Base-by-base conservation (phyloP, 2,797 vertebrate genomes). In the Picus viridis region DNA sequence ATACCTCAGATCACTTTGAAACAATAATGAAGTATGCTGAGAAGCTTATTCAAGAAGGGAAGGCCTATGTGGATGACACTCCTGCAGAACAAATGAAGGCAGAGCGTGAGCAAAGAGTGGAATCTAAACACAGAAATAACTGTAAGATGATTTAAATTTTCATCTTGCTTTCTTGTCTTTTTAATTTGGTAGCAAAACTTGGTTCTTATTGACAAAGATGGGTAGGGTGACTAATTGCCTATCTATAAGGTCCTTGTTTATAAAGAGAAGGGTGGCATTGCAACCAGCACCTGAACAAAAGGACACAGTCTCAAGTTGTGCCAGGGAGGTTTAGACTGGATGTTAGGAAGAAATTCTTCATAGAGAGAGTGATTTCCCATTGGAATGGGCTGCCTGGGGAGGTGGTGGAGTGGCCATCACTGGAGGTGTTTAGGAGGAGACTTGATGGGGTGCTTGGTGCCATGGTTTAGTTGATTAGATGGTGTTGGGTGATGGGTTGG, bases 1-100 rank as follows among this genome's bases (percentile, higher is more conserved):
- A 99, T 92, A 99, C 99, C 79, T 99, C 99, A 3, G 99, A 99
- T 96, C 99, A 99, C 96, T 99, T 99, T 95, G 98, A 98, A 94
- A 97, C 68, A 63, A 99, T 99, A 89, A 98, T 98, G 97, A 96
- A 94, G 30, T 97, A 99, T 64, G 99, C 97, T 3, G 99, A 99
- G 82, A 98, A 99, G 92, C 97, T 99, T 59, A 98, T 99, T 61
- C 65, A 95, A 7, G 99, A 99, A 95, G 99, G 98, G 57, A 99
- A 98, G 85, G 99, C 99, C 0, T 99, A 99, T 95, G 98, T 99
- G 65, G 99, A 99, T 58, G 96, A 99, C 90, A 99, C 99, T 12
- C 98, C 99, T 13, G 98, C 99, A 4, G 99, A 99, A 64, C 97
- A 98, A 97, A 99, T 99, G 99, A 99, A 99, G 96, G 98, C 96